Evolutionary conservation across 30 jellyfish, hydroid and myxozoan species (phyloP), one percentile per base, ranked within the genome.

Genomic region (Mastigias papua): DNA sequence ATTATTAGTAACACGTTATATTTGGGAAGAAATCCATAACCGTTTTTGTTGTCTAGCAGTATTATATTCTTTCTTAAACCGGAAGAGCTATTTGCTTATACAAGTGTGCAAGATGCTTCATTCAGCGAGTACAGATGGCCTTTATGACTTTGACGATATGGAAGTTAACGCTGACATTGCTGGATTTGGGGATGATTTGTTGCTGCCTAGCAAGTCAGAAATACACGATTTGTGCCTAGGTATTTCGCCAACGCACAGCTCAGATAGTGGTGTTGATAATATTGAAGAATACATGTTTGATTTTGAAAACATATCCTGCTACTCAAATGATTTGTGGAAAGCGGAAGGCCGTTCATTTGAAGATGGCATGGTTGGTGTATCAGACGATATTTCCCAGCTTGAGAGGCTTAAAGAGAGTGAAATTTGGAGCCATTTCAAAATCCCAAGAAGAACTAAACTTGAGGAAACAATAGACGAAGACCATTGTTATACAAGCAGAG

Each of bases 261-360:
- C 82, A n/a, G 97, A 89, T 64, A 89, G 97, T 34, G 97, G 97
- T 21, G 89, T 89, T 17, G 97, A 69, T 70, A 67, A 71, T 22
- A 34, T 80, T 34, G 81, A 65, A 37, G 77, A 82, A 31, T 87
- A 49, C 76, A 4, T 65, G 37, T 51, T 57, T 62, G 63, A 60
- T 10, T 32, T 64, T 23, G 80, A 34, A 72, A 72, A 37, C 68
- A 72, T 8, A 29, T 23, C 68, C 10, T 23, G 83, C 68, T 63
- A 1, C 23, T n/a, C 74, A 11, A 23, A 63, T 6, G 46, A 63
- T 0, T 63, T 27, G 37, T 63, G 35, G 83, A 48, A 42, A 8
- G 28, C 60, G 81, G 48, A 42, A n/a, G n/a, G 37, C 22, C 35
- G 1, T 37, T 16, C 20, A 28, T n/a, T n/a, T n/a, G 66, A n/a